phyloP scores from a whole-genome alignment of 2,797 vertebrate genomes.

The Halcyon badia region DNA sequence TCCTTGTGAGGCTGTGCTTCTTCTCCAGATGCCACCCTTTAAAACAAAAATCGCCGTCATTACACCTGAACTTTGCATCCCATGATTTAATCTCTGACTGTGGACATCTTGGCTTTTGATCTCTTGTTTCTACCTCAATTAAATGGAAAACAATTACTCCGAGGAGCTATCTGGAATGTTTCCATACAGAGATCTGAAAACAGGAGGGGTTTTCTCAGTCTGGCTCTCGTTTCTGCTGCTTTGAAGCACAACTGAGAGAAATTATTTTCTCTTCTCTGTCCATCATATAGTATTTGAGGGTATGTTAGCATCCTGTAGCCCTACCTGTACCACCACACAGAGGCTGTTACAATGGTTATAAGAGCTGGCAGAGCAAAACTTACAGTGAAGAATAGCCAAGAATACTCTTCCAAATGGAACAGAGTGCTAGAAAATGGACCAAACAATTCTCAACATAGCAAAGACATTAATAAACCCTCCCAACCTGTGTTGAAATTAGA shows the following conservation, averaged over 20 bases:
- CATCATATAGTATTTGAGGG: not conserved
- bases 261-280: not conserved
- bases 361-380: not conserved
- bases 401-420: not conserved
- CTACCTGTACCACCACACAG: not conserved
- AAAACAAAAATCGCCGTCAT: not conserved
- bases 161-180: not conserved
- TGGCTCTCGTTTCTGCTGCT: not conserved
- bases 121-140: conserved; percentile 20
- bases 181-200: not conserved
- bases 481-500: not conserved
- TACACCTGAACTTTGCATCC: not conserved
- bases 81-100: not conserved
- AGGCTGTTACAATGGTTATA: not conserved
- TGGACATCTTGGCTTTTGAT: conserved; percentile 20
- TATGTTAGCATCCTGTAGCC: not conserved
- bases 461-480: not conserved
- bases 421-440: not conserved
- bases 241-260: not conserved
- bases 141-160: conserved; percentile 12
- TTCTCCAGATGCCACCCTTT: not conserved
- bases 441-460: not conserved
- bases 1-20: not conserved
- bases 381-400: not conserved
- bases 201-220: not conserved